Conservation (phyloP, 1,140 invertebrate species). For the Lordiphosa stackelbergi region DNA sequence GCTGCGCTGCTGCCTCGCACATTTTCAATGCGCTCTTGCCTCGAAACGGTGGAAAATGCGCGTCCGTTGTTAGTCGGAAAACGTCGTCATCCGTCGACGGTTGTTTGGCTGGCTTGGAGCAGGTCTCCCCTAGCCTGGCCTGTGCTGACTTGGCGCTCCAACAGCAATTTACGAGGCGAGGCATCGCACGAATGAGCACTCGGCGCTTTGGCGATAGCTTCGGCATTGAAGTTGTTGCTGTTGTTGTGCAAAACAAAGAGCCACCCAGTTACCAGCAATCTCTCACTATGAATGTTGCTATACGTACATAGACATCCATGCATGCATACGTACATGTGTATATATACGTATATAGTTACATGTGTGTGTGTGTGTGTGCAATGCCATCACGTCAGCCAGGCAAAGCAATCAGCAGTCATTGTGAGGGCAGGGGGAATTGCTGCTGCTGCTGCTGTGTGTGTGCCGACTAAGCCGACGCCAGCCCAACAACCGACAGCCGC, state of each 20-base stretch:
- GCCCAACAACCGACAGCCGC: constrained; percentile 38
- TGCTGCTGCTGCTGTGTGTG: constrained; percentile 11
- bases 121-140: constrained; percentile 35
- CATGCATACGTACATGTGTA: constrained; percentile 5
- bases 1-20: constrained; percentile 69
- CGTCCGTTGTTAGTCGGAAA: constrained; percentile 75
- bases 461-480: constrained; percentile 54
- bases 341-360: constrained; percentile 12
- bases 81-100: constrained; percentile 74
- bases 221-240: constrained; percentile 13
- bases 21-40: constrained; percentile 73
- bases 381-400: constrained; percentile 66
- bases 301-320: constrained; percentile 21
- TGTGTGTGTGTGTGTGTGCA: constrained; percentile 39
- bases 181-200: constrained; percentile 36
- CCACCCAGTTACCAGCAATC: constrained; percentile 38
- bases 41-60: constrained; percentile 75
- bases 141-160: constrained; percentile 16
- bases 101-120: constrained; percentile 66
- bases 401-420: constrained; percentile 73
- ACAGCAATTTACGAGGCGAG: constrained; percentile 34
- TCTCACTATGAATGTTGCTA: constrained; percentile 22
- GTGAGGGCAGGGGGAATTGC: constrained; percentile 31
- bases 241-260: constrained; percentile 54
- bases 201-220: constrained; percentile 32